Base-by-base conservation (phyloP, 2,113 vertebrate genomes). In the Leptodactylus fuscus region DNA sequence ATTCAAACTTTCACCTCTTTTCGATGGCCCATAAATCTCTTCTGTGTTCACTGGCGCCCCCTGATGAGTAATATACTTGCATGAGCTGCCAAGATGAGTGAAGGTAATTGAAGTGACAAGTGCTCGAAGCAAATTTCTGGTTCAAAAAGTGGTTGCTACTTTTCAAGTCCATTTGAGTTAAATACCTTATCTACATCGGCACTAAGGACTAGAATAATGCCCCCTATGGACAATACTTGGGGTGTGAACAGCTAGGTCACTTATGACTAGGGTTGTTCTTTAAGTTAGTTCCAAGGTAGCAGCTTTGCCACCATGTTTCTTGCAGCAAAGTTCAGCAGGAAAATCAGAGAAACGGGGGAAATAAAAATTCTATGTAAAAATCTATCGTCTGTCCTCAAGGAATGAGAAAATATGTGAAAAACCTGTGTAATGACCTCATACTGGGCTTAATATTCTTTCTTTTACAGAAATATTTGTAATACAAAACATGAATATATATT, bases 401-500 rank as follows among this genome's bases (percentile, higher is more conserved):
- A 84, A 83, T 53, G 51, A 84, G 75, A 48, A 60, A 70, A 75
- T n/a, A 22, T 79, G 34, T 41, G 53, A 70, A 82, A 83, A 53
- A 67, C 76, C 69, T 71, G 77, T 71, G 24, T 7, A 34, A 60
- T 78, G 36, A 62, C 85, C 86, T 88, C 74, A 75, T 76, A 87
- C 80, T 88, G 60, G 24, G 77, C 87, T 78, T 69, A 70, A 48
- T 80, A 85, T 70, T 77, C 74, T 81, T 85, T 85, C 48, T 85
- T 60, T 36, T 87, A 87, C 18, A 82, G 86, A 90, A 89, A 32
- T 22, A 77, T 81, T 58, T 11, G 55, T 0, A 0, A 80, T 0
- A 81, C 58, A 88, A 84, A 87, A 87, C 22, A 67, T 80, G 81
- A 87, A 86, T 81, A 82, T 48, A 85, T 85, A 85, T 78, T 78